Conservation (phyloP, 2,113 vertebrate genomes). For the Pholis gunnellus region DNA sequence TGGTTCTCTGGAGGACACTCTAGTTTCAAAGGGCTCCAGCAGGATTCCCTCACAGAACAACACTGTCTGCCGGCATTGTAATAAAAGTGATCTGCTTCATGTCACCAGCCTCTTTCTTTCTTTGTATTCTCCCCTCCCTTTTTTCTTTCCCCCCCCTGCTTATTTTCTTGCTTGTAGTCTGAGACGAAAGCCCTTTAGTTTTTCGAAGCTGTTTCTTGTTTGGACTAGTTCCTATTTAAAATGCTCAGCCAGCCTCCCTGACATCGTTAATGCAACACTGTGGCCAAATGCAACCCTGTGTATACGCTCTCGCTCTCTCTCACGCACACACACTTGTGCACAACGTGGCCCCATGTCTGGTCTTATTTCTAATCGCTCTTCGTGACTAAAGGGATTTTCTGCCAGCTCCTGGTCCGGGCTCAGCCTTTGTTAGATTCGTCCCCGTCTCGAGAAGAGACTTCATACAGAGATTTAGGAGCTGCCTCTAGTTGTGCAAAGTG, state of each 20-base stretch:
- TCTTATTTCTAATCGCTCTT: conserved; percentile 79
- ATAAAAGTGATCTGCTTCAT: conserved; percentile 91
- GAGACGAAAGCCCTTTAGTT: conserved; percentile 50
- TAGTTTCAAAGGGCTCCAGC: conserved; percentile 81
- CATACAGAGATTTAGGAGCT: conserved; percentile 26
- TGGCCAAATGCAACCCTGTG: conserved; percentile 81
- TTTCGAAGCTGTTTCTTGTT: conserved; percentile 85
- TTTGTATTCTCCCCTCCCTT: conserved; percentile 10
- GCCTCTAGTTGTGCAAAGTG: conserved; percentile 26
- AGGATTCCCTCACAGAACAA: conserved; percentile 86
- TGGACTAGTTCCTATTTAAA: conserved; percentile 87
- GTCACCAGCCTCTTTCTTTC: conserved; percentile 87
- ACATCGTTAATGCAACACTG: conserved; percentile 82
- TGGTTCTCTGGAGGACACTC: conserved; percentile 68
- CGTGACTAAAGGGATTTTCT: conserved; percentile 62
- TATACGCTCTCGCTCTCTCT: neutral
- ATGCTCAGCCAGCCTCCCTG: conserved; percentile 60
- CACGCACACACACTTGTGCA: conserved; percentile 7
- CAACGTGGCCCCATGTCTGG: conserved; percentile 81
- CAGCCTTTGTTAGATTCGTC: conserved; percentile 39
- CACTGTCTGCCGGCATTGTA: conserved; percentile 85
- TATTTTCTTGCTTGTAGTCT: conserved; percentile 72
- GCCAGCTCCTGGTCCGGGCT: conserved; percentile 61
- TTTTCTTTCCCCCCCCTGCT: conserved; percentile 72
- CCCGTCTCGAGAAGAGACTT: conserved; percentile 29